Percentiles rank a stretch among this genome's conserved stretches.
Evolutionary conservation across 2,888 invertebrate genomes (phyloP).

Genomic region (Notodonta dromedarius): DNA sequence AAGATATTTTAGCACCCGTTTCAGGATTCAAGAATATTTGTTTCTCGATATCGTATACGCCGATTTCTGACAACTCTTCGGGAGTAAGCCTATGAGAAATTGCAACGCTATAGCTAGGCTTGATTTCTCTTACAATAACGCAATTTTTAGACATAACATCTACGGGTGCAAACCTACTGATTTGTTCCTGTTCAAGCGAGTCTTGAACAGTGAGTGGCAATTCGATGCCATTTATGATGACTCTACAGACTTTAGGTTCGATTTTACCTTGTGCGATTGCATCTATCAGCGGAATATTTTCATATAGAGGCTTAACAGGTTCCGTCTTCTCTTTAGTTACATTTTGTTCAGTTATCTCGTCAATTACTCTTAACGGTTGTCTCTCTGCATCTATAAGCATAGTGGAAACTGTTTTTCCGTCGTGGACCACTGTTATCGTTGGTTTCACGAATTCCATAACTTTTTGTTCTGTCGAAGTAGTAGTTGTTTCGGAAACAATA

Average conservation of each 20-base stretch:
- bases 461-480: constrained; percentile 45
- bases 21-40: constrained; percentile 92
- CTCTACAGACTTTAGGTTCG: constrained; percentile 86
- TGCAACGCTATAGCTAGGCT: constrained; percentile 76
- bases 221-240: constrained; percentile 85
- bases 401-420: constrained; percentile 67
- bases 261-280: constrained; percentile 87
- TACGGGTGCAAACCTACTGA: constrained; percentile 87
- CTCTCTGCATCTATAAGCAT: constrained; percentile 75
- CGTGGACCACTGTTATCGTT: constrained; percentile 37
- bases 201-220: constrained; percentile 87
- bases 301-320: constrained; percentile 59
- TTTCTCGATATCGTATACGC: constrained; percentile 89
- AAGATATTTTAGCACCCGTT: constrained; percentile 90
- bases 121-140: constrained; percentile 84
- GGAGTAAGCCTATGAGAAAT: constrained; percentile 87
- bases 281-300: constrained; percentile 84
- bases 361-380: constrained; percentile 73
- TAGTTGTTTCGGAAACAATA: constrained; percentile 40
- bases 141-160: constrained; percentile 87
- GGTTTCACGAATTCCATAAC: constrained; percentile 38
- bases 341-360: constrained; percentile 79
- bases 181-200: constrained; percentile 88
- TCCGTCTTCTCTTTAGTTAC: constrained; percentile 64
- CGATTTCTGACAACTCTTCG: constrained; percentile 89